Conservation (phyloP, 1,140 invertebrate genomes). For the Penaeus vannamei region DNA sequence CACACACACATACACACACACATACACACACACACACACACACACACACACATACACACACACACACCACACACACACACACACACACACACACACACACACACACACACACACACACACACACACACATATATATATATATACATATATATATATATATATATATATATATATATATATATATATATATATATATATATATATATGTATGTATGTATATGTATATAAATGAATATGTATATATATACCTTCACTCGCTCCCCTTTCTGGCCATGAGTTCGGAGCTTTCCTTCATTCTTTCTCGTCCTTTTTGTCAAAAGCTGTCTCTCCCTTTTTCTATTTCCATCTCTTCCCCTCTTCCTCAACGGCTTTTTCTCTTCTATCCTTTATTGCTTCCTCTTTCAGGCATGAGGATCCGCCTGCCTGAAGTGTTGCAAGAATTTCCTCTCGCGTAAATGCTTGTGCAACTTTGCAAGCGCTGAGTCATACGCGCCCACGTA, state of each 20-base stretch:
- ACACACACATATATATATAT: not conserved
- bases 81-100: not conserved
- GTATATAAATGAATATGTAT: not conserved
- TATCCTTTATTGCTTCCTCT: not conserved
- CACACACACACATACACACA: not conserved
- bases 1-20: not conserved
- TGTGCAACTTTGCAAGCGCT: not conserved
- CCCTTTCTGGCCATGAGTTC: not conserved
- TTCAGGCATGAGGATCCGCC: not conserved
- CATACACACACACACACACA: conserved; percentile 43
- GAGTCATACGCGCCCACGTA: not conserved
- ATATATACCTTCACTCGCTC: not conserved
- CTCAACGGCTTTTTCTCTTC: not conserved
- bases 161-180: conserved; percentile 5
- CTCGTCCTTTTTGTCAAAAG: too few relatives aligned
- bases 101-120: conserved; percentile 40
- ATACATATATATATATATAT: conserved; percentile 48
- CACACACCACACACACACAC: too few relatives aligned
- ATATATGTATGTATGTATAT: not conserved
- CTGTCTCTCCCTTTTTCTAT: not conserved
- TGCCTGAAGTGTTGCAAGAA: too few relatives aligned
- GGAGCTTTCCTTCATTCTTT: not conserved
- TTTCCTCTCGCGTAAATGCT: too few relatives aligned
- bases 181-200: not conserved
- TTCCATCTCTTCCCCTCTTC: not conserved